A percentile compares a stretch with the other conserved stretches of the same genome.
Conservation (phyloP, 2,797 vertebrate genomes). For the Merluccius polli region DNA sequence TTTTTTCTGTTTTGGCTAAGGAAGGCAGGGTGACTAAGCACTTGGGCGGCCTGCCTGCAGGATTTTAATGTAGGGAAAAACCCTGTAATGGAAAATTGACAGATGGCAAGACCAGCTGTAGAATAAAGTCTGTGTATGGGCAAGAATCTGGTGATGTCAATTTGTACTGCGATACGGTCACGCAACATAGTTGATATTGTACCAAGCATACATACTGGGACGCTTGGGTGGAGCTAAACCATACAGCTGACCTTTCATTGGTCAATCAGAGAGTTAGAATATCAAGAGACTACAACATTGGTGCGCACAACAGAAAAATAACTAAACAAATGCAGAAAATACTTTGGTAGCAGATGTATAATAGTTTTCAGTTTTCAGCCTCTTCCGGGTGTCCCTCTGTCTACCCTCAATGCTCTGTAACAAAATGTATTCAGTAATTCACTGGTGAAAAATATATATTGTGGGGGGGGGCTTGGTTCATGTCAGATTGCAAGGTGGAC, state of each 20-base stretch:
- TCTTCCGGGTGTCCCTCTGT: not conserved
- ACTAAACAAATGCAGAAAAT: not conserved
- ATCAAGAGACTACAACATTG: no score
- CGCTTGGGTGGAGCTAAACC: not conserved
- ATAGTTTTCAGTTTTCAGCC: not conserved
- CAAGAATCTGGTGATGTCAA: not conserved
- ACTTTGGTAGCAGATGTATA: not conserved
- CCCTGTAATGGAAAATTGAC: not conserved
- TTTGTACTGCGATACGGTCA: not conserved
- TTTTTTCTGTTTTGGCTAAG: not conserved
- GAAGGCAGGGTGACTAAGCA: not conserved
- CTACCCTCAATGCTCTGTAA: not conserved
- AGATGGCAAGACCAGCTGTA: not conserved
- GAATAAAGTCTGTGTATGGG: not conserved
- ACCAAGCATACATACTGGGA: not conserved
- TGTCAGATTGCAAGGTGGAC: no score
- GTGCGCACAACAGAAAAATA: not conserved
- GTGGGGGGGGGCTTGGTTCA: no score
- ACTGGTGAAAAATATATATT: no score
- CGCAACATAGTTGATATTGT: not conserved
- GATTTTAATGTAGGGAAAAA: not conserved
- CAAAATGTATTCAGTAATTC: no score
- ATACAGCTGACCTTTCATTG: not conserved
- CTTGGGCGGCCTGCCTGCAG: not conserved
- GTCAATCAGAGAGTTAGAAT: not conserved